A percentile compares a stretch with the other conserved stretches of the same genome.
These are phyloP conservation scores for Zhuqinia jingwanae DNA, from an alignment of 2,888 invertebrate genomes.

Conservation along the genomic window DNA sequence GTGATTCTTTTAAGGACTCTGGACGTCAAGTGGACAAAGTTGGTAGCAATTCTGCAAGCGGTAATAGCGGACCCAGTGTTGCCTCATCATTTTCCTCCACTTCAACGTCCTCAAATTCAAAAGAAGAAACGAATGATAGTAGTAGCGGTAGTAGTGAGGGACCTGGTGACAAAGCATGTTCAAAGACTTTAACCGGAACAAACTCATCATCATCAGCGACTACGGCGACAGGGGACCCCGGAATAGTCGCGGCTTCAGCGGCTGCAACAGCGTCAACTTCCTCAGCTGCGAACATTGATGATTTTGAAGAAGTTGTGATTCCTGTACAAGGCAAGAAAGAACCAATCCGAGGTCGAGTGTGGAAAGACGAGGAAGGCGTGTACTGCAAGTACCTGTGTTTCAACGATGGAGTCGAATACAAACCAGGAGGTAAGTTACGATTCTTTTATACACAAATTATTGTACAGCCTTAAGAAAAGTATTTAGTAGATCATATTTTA, in stretches of 20 bases:
- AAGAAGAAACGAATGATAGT: conserved; percentile 50
- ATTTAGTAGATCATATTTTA: too few relatives aligned
- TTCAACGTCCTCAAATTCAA: neutral
- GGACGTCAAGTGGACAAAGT: conserved; percentile 41
- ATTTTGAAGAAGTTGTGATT: conserved; percentile 79
- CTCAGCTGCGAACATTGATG: conserved; percentile 33
- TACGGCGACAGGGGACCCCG: conserved; percentile 5
- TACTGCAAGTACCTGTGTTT: conserved; percentile 80
- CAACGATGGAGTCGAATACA: conserved; percentile 80
- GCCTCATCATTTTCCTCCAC: conserved; percentile 6
- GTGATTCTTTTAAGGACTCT: conserved; percentile 58
- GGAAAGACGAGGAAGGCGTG: conserved; percentile 79
- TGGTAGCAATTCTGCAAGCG: neutral
- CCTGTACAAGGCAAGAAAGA: conserved; percentile 80
- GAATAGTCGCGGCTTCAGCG: neutral
- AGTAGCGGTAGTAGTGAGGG: conserved; percentile 1
- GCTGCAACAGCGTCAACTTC: conserved; percentile 40
- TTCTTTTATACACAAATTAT: too few relatives aligned
- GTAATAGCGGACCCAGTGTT: conserved; percentile 32
- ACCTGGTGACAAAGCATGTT: conserved; percentile 16
- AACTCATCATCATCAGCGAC: conserved; percentile 26
- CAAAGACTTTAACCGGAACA: conserved; percentile 56
- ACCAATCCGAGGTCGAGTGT: conserved; percentile 80
- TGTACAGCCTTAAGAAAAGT: too few relatives aligned
- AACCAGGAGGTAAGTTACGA: conserved; percentile 80